These are phyloP conservation scores for Catharus ustulatus DNA, from an alignment of 2,797 vertebrate genomes.

Conservation along the genomic window DNA sequence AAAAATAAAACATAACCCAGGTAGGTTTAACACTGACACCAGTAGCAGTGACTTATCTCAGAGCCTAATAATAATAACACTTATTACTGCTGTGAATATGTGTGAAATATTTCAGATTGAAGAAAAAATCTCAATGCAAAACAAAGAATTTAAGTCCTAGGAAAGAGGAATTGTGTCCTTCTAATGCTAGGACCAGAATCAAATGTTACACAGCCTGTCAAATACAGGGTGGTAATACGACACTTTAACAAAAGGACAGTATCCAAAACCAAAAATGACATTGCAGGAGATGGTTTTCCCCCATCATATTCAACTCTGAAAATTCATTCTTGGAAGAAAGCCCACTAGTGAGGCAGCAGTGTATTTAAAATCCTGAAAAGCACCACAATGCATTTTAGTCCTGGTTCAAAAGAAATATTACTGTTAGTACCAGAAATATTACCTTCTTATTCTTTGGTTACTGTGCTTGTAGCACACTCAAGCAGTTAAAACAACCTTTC, in stretches of 20 bases:
- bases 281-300: neutral
- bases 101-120: neutral
- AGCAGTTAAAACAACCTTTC: neutral
- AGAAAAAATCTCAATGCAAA: neutral
- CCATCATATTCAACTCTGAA: neutral
- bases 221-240: neutral
- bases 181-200: neutral
- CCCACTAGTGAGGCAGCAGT: neutral
- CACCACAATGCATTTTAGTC: neutral
- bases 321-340: neutral
- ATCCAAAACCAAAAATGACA: neutral
- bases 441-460: neutral
- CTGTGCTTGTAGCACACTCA: neutral
- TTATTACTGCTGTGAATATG: neutral
- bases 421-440: neutral
- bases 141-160: neutral
- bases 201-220: neutral
- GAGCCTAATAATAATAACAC: neutral
- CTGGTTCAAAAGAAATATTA: neutral
- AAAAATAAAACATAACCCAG: neutral
- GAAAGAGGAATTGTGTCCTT: neutral
- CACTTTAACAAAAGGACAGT: fast-evolving
- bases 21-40: neutral
- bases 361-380: neutral
- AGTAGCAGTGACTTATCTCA: neutral